Evolutionary conservation across 2,888 invertebrate genomes (phyloP).

Genomic region (Parnassius apollo): DNA sequence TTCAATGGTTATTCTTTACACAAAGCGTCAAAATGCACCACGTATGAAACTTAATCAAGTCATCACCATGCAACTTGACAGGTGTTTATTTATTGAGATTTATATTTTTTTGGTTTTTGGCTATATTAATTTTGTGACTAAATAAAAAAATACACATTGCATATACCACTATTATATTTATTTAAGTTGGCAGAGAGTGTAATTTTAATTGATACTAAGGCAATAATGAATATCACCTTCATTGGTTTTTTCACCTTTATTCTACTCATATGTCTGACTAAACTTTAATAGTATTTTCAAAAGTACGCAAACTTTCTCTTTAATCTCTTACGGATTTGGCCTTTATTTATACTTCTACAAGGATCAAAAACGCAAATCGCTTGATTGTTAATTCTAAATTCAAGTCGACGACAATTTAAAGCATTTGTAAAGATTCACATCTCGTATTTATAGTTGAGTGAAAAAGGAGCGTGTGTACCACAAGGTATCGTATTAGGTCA

Average conservation of each 20-base stretch:
- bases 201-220: background rate
- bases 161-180: too few relatives aligned
- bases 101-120: too few relatives aligned
- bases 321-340: background rate
- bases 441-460: slow-evolving; percentile 37
- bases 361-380: slow-evolving; percentile 1
- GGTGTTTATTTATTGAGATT: too few relatives aligned
- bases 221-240: background rate
- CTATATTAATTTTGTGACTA: too few relatives aligned
- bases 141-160: too few relatives aligned
- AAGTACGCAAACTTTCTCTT: slow-evolving; percentile 5
- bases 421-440: slow-evolving; percentile 39
- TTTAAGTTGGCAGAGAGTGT: too few relatives aligned
- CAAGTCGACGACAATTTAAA: slow-evolving; percentile 31
- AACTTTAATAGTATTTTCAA: background rate
- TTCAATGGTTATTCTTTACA: slow-evolving; percentile 44
- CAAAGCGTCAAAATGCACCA: slow-evolving; percentile 30
- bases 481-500: slow-evolving; percentile 36
- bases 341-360: slow-evolving; percentile 3
- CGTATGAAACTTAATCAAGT: slow-evolving; percentile 35
- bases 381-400: background rate
- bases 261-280: background rate
- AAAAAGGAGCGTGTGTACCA: slow-evolving; percentile 36
- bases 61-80: slow-evolving; percentile 24
- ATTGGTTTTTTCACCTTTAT: background rate